These are phyloP conservation scores for Eupithecia tripunctaria DNA, from an alignment of 2,888 invertebrate species.

Conservation along the genomic window DNA sequence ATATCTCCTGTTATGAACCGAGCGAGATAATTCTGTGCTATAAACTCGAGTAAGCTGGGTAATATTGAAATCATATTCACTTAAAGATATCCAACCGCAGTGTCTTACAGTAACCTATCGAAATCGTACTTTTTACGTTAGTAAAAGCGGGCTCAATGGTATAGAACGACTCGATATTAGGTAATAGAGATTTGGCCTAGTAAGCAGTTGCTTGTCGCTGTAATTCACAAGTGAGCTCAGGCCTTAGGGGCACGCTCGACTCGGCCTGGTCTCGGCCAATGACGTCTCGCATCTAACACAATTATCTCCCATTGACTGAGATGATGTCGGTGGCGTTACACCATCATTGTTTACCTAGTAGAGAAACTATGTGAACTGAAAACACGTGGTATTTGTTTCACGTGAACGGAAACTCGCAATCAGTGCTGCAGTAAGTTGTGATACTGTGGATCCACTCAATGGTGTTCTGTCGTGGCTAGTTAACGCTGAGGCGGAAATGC, in stretches of 20 bases:
- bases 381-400: conserved; percentile 55
- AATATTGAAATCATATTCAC: not conserved
- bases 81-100: not conserved
- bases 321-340: conserved; percentile 55
- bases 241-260: conserved; percentile 50
- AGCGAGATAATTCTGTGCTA: not conserved
- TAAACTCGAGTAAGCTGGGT: not conserved
- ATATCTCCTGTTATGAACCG: conserved; percentile 1
- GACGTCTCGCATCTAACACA: conserved; percentile 67
- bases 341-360: conserved; percentile 61
- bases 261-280: conserved; percentile 52
- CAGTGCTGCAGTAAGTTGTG: conserved; percentile 27
- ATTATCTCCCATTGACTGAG: conserved; percentile 72
- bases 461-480: conserved; percentile 56
- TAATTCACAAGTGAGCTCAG: conserved; percentile 62
- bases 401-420: conserved; percentile 47
- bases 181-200: conserved; percentile 66
- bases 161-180: conserved; percentile 64
- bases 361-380: conserved; percentile 52
- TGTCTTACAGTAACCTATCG: conserved; percentile 40
- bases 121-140: conserved; percentile 50
- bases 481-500: conserved; percentile 67
- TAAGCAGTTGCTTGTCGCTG: conserved; percentile 63
- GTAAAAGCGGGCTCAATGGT: conserved; percentile 66
- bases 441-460: conserved; percentile 20